phyloP scores from a whole-genome alignment of 2,113 vertebrate species.

The Ovibos moschatus region DNA sequence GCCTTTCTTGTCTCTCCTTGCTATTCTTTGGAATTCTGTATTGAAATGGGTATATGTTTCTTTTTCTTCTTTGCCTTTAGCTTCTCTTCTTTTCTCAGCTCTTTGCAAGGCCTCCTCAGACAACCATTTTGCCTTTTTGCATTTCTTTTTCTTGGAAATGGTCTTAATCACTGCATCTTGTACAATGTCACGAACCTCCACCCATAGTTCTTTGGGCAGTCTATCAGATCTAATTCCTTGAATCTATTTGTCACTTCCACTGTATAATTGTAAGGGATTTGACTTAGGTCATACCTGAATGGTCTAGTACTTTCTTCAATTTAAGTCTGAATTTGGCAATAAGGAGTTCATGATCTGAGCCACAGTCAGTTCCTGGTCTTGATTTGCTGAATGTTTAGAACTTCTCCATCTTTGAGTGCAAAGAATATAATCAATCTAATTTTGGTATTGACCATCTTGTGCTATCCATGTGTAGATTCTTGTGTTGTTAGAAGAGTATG shows the following conservation, averaged over 20 bases:
- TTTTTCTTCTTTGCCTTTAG: neutral
- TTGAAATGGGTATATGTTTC: neutral
- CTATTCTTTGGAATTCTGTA: neutral
- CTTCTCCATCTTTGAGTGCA: neutral
- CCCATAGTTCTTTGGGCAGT: neutral
- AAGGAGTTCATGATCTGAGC: neutral
- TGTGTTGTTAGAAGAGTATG: no score
- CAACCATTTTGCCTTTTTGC: neutral
- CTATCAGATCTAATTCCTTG: neutral
- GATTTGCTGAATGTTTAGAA: neutral
- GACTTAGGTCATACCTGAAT: neutral
- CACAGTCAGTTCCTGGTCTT: neutral
- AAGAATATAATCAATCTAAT: neutral
- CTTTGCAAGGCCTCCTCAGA: neutral
- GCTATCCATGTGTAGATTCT: no score
- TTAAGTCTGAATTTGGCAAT: neutral
- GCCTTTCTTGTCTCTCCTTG: neutral
- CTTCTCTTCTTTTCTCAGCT: neutral
- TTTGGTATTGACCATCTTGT: neutral
- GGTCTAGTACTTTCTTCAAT: neutral
- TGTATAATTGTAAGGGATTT: neutral
- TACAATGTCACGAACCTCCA: neutral
- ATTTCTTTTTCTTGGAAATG: neutral
- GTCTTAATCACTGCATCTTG: neutral
- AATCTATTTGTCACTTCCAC: neutral